These are phyloP conservation scores for Anser brachyrhynchus DNA, from an alignment of 2,113 vertebrate genomes.

Conservation along the genomic window DNA sequence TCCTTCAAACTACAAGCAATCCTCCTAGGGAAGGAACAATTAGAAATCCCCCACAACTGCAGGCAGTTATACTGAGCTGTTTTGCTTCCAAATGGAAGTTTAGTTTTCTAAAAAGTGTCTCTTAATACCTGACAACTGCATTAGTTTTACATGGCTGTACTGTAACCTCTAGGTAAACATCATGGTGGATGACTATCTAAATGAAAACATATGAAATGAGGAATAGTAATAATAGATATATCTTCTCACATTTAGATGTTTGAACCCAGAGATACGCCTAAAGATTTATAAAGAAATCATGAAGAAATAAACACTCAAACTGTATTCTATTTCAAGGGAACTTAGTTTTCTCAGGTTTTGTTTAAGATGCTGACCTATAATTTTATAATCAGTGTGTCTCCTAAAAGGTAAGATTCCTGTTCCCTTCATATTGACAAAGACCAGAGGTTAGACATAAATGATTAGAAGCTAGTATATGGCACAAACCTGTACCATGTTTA, in stretches of 20 bases:
- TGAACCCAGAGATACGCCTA: neutral
- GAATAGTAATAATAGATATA: fast-evolving
- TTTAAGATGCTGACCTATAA: neutral
- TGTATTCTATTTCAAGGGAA: neutral
- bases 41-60: neutral
- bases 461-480: neutral
- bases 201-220: neutral
- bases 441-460: neutral
- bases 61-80: neutral
- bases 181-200: neutral
- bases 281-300: neutral
- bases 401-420: neutral
- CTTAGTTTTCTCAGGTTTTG: neutral
- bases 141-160: neutral
- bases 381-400: neutral
- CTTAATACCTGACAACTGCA: neutral
- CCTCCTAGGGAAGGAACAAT: neutral
- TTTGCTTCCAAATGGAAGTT: neutral
- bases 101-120: neutral
- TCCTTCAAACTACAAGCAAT: neutral
- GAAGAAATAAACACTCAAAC: neutral
- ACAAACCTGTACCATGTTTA: neutral
- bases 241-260: neutral
- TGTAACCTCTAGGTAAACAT: neutral
- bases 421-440: neutral